Base-by-base conservation (phyloP, 2,113 vertebrate genomes). In the Saccopteryx bilineata region DNA sequence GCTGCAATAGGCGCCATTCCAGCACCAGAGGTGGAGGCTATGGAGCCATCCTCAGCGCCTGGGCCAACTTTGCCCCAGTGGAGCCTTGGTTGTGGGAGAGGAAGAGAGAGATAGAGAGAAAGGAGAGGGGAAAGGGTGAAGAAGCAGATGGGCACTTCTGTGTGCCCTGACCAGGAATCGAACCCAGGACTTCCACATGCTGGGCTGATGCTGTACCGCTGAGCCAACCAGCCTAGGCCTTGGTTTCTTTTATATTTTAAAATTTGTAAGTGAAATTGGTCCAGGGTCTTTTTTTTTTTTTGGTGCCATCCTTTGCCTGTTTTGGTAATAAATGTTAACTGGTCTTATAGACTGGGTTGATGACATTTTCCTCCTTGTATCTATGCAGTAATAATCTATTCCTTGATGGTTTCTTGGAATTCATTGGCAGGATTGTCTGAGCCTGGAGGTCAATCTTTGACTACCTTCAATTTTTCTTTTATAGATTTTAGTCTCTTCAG, bases 381-480 rank as follows among this genome's bases (percentile, higher is more conserved):
- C 48, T 60, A 39, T 58, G 17, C 13, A 66, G 18, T 46, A 72
- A 89, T 28, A 14, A 75, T 28, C 46, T 95, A 52, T 66, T 93
- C 33, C 63, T 79, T 79, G 65, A 76, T 3, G 28, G 56, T 74
- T 94, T 84, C 60, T 90, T 76, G 61, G 71, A 81, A 93, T 71
- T 76, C 46, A 26, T 9, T 61, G 74, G 75, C 56, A 87, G 69
- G 80, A 90, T 2, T 72, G 46, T 23, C 15, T 68, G 48, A 75
- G 21, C 12, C 39, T 83, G 15, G 23, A 33, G 39, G 84, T n/a
- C 90, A 93, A 90, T 72, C 60, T 79, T 66, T 66, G 31, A 79
- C 23, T 75, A 78, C 24, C 28, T 93, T 82, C 85, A 54, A 81
- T 48, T 95, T 96, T 78, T 76, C 17, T 90, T 87, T 63, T 46